Conservation (phyloP, 2,113 vertebrate species). For the Myocastor coypus region DNA sequence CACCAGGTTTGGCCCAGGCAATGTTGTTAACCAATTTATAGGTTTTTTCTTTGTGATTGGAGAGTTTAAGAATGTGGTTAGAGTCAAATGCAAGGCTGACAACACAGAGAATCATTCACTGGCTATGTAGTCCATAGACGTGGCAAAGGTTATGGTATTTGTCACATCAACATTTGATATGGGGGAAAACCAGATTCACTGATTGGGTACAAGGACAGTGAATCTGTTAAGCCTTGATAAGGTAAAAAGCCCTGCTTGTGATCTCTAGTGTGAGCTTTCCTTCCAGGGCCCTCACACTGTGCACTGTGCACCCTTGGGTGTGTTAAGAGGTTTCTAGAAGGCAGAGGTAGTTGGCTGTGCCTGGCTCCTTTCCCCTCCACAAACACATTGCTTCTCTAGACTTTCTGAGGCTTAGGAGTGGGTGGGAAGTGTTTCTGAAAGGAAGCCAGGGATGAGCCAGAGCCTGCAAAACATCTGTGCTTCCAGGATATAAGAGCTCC, state of each 20-base stretch:
- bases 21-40: background rate
- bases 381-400: background rate
- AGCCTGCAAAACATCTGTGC: background rate
- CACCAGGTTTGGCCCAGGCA: background rate
- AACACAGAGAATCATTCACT: background rate
- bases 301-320: background rate
- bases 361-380: background rate
- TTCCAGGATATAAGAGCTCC: background rate
- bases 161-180: background rate
- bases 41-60: background rate
- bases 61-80: background rate
- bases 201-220: background rate
- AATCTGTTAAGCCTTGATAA: background rate
- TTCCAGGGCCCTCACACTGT: background rate
- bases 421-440: background rate
- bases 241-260: background rate
- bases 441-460: background rate
- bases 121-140: background rate
- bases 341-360: background rate
- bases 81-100: constrained; percentile 23
- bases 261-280: background rate
- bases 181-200: background rate
- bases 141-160: background rate
- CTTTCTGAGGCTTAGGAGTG: background rate
- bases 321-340: background rate